Percentiles rank a stretch among this genome's conserved stretches.
These are phyloP conservation scores for Gymnoscopelus microlampas DNA, from an alignment of 2,797 vertebrate species.

Conservation along the genomic window DNA sequence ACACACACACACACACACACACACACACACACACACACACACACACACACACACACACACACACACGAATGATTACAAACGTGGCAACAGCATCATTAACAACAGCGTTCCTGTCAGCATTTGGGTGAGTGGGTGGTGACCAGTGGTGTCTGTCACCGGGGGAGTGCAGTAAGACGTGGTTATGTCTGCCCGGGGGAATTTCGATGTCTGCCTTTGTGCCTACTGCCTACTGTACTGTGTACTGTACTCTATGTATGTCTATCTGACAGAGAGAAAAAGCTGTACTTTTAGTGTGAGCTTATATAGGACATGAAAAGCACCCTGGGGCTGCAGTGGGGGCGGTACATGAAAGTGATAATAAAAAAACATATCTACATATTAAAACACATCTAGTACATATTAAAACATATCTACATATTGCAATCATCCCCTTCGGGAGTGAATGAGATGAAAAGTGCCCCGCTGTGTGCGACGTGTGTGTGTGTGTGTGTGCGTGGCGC, in stretches of 20 bases:
- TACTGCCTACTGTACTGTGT: slow-evolving; percentile 7
- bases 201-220: slow-evolving; percentile 57
- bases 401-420: slow-evolving; percentile 75
- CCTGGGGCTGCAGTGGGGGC: slow-evolving; percentile 68
- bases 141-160: slow-evolving; percentile 73
- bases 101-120: slow-evolving; percentile 69
- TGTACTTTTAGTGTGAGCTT: slow-evolving; percentile 48
- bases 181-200: slow-evolving; percentile 65
- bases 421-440: slow-evolving; percentile 64
- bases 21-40: slow-evolving; percentile 47
- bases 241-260: not conserved
- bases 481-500: not conserved
- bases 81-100: slow-evolving; percentile 50
- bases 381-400: slow-evolving; percentile 73
- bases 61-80: slow-evolving; percentile 12
- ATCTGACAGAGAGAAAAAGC: not conserved
- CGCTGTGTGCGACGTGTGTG: slow-evolving; percentile 50
- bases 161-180: slow-evolving; percentile 55
- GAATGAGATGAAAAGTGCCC: slow-evolving; percentile 71
- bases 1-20: slow-evolving; percentile 74
- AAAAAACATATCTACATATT: slow-evolving; percentile 73
- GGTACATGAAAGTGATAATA: slow-evolving; percentile 70
- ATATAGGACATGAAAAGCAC: slow-evolving; percentile 65
- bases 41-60: slow-evolving; percentile 6
- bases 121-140: slow-evolving; percentile 73